Evolutionary conservation across 1,140 invertebrate genomes (phyloP).

Genomic region (Melanaphis sacchari): DNA sequence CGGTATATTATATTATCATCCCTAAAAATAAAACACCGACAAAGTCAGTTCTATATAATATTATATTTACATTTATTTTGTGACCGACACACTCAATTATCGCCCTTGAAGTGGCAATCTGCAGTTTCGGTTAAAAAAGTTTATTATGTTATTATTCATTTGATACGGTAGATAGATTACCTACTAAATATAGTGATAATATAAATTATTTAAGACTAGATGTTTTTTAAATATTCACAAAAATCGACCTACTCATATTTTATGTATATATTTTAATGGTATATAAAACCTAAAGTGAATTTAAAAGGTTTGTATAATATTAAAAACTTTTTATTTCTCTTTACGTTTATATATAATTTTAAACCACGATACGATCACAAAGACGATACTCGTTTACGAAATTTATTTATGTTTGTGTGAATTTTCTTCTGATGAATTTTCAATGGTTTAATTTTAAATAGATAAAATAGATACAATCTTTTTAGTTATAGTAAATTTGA

Average conservation of each 20-base stretch:
- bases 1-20: background rate
- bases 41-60: background rate
- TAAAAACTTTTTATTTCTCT: slow-evolving; percentile 4
- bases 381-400: background rate
- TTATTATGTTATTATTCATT: background rate
- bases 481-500: background rate
- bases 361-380: background rate
- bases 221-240: background rate
- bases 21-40: background rate
- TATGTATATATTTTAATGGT: slow-evolving; percentile 4
- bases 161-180: background rate
- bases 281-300: background rate
- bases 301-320: slow-evolving; percentile 13
- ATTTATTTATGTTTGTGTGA: background rate
- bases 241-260: background rate
- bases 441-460: background rate
- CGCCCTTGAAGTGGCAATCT: background rate
- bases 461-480: background rate
- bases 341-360: background rate
- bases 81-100: background rate
- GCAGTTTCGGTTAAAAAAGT: background rate
- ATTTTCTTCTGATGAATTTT: background rate
- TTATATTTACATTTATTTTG: background rate
- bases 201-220: background rate
- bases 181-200: background rate